Conservation (phyloP, 2,888 invertebrate genomes). For the Shargacucullia verbasci region DNA sequence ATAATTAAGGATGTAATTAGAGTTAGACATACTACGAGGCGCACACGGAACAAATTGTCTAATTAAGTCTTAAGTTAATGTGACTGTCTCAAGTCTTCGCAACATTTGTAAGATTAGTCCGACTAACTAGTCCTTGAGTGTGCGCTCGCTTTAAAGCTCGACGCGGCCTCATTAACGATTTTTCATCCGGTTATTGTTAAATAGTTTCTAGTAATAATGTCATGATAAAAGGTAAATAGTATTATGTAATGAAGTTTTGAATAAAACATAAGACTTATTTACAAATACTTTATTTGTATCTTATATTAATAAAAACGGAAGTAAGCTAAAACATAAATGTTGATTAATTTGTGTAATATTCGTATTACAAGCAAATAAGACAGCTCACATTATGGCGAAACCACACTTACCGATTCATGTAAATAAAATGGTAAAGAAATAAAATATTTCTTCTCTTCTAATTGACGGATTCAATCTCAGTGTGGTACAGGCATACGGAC, state of each 20-base stretch:
- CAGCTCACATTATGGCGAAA: slow-evolving; percentile 34
- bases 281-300: slow-evolving; percentile 58
- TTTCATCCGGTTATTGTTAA: too few species aligned
- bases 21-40: too few species aligned
- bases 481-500: slow-evolving; percentile 43
- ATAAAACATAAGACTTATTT: slow-evolving; percentile 26
- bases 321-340: slow-evolving; percentile 44
- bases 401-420: slow-evolving; percentile 29
- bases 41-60: too few species aligned
- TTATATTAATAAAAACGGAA: slow-evolving; percentile 52
- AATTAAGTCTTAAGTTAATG: too few species aligned
- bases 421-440: slow-evolving; percentile 26
- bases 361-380: slow-evolving; percentile 29
- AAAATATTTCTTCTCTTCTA: slow-evolving; percentile 26
- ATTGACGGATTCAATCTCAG: slow-evolving; percentile 45
- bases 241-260: background rate
- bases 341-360: slow-evolving; percentile 36
- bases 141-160: too few species aligned
- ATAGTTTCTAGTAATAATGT: too few species aligned
- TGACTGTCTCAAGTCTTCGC: too few species aligned
- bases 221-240: too few species aligned
- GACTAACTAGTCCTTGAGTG: too few species aligned
- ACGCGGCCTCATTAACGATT: too few species aligned
- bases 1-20: too few species aligned
- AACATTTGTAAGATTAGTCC: too few species aligned